phyloP scores from a whole-genome alignment of 2,888 invertebrate genomes.

The Lysandra bellargus region DNA sequence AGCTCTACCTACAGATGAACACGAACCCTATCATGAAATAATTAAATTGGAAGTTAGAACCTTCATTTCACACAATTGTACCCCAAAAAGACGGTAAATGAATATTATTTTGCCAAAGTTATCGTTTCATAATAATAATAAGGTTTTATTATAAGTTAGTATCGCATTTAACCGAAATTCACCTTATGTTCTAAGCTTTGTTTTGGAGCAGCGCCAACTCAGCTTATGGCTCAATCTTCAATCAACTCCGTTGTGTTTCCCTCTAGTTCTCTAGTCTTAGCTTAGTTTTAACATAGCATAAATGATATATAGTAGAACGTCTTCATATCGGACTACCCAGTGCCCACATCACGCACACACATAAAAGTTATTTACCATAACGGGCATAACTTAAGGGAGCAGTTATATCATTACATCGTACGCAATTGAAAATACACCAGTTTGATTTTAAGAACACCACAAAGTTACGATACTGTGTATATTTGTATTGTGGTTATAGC shows the following conservation, averaged over 20 bases:
- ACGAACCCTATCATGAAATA: too few relatives aligned
- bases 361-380: background rate
- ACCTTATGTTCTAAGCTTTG: slow-evolving; percentile 30
- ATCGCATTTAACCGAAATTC: slow-evolving; percentile 16
- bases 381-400: too few relatives aligned
- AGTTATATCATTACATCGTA: too few relatives aligned
- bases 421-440: background rate
- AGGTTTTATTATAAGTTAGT: slow-evolving; percentile 24
- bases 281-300: background rate
- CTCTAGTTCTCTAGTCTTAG: background rate
- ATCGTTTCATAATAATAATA: background rate
- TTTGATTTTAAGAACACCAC: background rate
- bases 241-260: slow-evolving; percentile 33
- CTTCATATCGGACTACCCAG: background rate
- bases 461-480: background rate
- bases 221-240: slow-evolving; percentile 36
- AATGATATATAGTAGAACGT: background rate
- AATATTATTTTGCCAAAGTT: background rate
- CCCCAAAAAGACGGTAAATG: background rate
- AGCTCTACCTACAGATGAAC: too few relatives aligned
- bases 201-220: slow-evolving; percentile 36
- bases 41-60: too few relatives aligned
- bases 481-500: background rate
- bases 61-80: too few relatives aligned
- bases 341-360: background rate